Conservation (phyloP, 2,113 vertebrate genomes). For the Ornithorhynchus anatinus region DNA sequence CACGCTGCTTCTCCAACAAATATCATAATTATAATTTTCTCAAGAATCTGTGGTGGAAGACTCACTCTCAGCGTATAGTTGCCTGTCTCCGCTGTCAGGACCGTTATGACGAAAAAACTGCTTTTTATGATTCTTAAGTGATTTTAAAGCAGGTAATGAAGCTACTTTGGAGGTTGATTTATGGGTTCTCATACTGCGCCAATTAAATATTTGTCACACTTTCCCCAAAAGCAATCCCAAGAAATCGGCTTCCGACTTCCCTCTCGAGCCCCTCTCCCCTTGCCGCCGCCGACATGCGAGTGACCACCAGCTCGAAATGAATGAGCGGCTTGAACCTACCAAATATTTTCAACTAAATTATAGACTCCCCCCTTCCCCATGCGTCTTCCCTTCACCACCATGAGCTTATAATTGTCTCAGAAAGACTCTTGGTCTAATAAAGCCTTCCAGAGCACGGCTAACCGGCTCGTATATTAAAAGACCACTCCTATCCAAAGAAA, state of each 20-base stretch:
- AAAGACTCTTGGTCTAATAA: conserved; percentile 47
- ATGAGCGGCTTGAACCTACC: neutral
- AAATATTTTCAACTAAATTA: conserved; percentile 17
- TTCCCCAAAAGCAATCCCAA: neutral
- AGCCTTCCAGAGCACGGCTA: conserved; percentile 36
- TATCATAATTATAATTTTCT: too few species aligned
- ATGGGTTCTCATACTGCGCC: conserved; percentile 20
- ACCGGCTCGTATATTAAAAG: conserved; percentile 26
- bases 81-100: neutral
- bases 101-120: neutral
- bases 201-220: neutral
- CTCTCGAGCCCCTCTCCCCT: neutral
- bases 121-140: neutral
- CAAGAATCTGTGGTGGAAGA: too few species aligned
- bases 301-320: neutral
- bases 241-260: neutral
- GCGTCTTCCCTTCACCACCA: conserved; percentile 34
- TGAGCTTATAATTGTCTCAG: conserved; percentile 48
- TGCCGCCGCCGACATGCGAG: neutral
- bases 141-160: conserved; percentile 14
- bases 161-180: conserved; percentile 11
- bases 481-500: conserved; percentile 18
- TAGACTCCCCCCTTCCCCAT: neutral
- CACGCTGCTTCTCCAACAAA: too few species aligned
- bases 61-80: neutral